phyloP scores from a whole-genome alignment of 2,797 vertebrate genomes.

The Gymnodraco acuticeps region DNA sequence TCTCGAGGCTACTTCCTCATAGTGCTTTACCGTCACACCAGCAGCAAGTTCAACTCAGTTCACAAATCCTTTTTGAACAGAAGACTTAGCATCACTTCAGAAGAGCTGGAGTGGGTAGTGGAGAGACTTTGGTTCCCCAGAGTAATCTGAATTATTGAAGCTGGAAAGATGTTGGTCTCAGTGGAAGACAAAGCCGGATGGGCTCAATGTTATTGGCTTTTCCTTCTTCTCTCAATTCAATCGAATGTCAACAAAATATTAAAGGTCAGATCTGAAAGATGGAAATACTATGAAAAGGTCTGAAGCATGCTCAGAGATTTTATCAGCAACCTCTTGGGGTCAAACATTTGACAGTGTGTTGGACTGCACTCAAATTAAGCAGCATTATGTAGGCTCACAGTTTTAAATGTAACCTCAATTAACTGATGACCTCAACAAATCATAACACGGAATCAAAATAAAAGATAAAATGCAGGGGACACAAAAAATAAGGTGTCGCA shows the following conservation, averaged over 20 bases:
- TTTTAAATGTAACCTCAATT: conserved; percentile 34
- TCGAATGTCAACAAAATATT: conserved; percentile 80
- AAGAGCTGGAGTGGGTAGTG: conserved; percentile 9
- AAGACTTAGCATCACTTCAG: conserved; percentile 37
- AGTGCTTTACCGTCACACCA: conserved; percentile 27
- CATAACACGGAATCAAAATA: conserved; percentile 19
- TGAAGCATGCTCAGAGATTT: conserved; percentile 68
- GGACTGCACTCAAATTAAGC: conserved; percentile 13
- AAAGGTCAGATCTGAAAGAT: conserved; percentile 83
- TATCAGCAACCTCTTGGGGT: conserved; percentile 49
- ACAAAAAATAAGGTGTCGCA: neutral
- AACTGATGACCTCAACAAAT: conserved; percentile 27
- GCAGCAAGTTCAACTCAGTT: conserved; percentile 34
- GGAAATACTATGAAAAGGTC: conserved; percentile 80
- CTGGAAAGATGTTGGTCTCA: conserved; percentile 46
- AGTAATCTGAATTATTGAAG: conserved; percentile 71
- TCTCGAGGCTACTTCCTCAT: conserved; percentile 4
- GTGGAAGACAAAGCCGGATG: conserved; percentile 55
- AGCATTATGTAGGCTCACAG: conserved; percentile 1
- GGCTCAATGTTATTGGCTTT: conserved; percentile 67
- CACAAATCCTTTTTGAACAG: conserved; percentile 35
- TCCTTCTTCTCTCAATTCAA: conserved; percentile 64
- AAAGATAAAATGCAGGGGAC: conserved; percentile 11
- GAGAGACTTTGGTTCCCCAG: conserved; percentile 32
- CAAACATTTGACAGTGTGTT: conserved; percentile 46